These are phyloP conservation scores for Cephalopholis sonnerati DNA, from an alignment of 2,113 vertebrate genomes.

Conservation along the genomic window DNA sequence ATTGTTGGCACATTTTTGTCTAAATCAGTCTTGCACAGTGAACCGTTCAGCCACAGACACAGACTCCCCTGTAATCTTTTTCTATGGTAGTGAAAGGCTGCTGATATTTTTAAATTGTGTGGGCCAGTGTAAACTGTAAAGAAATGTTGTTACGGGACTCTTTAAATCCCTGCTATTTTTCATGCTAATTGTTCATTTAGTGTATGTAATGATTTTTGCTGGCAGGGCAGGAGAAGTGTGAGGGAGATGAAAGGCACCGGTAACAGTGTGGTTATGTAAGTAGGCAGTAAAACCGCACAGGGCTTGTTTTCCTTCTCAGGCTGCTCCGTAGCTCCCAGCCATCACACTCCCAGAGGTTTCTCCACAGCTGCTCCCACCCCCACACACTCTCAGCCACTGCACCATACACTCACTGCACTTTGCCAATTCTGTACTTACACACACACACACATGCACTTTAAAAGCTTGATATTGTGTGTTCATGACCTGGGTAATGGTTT, in stretches of 20 bases:
- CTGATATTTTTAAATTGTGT: too few relatives aligned
- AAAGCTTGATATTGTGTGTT: not conserved
- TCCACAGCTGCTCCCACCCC: constrained; percentile 9
- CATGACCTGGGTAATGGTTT: not conserved
- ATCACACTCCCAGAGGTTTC: constrained; percentile 10
- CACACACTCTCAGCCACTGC: constrained; percentile 4
- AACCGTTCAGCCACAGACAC: too few relatives aligned
- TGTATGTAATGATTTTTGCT: constrained; percentile 4
- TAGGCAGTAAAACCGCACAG: constrained; percentile 1
- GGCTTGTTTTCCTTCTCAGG: constrained; percentile 11
- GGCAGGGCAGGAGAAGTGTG: constrained; percentile 2
- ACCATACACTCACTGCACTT: not conserved
- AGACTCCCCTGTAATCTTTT: too few relatives aligned
- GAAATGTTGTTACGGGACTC: not conserved
- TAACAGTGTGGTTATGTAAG: constrained; percentile 32
- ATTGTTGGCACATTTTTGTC: too few relatives aligned
- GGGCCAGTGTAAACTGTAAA: too few relatives aligned
- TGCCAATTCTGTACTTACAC: constrained; percentile 16
- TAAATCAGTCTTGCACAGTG: too few relatives aligned
- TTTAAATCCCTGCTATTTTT: not conserved
- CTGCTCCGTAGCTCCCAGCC: constrained; percentile 19
- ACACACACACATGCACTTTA: too few relatives aligned
- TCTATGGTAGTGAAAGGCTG: too few relatives aligned
- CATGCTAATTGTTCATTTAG: constrained; percentile 29
- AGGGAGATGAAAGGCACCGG: constrained; percentile 35